Evolutionary conservation across 2,888 invertebrate species (phyloP), one percentile per base, ranked within the genome.

Genomic region (Pimpla rufipes): DNA sequence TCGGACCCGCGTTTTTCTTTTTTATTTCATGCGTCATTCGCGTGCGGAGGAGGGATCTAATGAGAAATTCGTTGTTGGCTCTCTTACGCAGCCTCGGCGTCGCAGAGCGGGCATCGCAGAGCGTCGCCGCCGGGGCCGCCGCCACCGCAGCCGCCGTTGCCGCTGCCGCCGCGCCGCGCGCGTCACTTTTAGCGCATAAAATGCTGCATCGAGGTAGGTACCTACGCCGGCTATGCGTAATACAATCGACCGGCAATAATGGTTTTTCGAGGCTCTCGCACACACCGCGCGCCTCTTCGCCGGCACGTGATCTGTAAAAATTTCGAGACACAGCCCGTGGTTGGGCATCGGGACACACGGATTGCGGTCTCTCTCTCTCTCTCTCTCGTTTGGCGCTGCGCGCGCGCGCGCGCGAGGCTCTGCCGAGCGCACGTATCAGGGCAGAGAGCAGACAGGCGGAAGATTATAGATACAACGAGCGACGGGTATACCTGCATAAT

Each of bases 171-270:
- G 73, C 78, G 75, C 52, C 76, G 75, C 71, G 75, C 87, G 87
- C 86, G 85, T 87, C 90, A 88, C 87, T 88, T 87, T 90, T 91
- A 90, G 90, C 89, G 90, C 91, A 90, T 87, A 87, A 87, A 86
- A 85, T 85, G 83, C 87, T 85, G 84, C 87, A 85, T 82, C 81
- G 86, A 83, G 80, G 78, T 81, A 82, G 83, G 70, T 73, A 23
- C 86, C 81, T 85, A 85, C 88, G 75, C 66, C 68, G 83, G 87
- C 87, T 87, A 89, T 87, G 90, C 90, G 90, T 90, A 88, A 88
- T 84, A 88, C 86, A 86, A 89, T 90, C 89, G 89, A 90, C 90
- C 89, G 85, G 85, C 84, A 84, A 87, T 88, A 86, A 85, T 85
- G 84, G 77, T 59, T 83, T 75, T 84, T 79, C 75, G 70, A 71